Percentiles rank a stretch among this genome's conserved stretches.
Evolutionary conservation across 2,113 vertebrate species (phyloP).

Genomic region (Planiliza haematocheilus): DNA sequence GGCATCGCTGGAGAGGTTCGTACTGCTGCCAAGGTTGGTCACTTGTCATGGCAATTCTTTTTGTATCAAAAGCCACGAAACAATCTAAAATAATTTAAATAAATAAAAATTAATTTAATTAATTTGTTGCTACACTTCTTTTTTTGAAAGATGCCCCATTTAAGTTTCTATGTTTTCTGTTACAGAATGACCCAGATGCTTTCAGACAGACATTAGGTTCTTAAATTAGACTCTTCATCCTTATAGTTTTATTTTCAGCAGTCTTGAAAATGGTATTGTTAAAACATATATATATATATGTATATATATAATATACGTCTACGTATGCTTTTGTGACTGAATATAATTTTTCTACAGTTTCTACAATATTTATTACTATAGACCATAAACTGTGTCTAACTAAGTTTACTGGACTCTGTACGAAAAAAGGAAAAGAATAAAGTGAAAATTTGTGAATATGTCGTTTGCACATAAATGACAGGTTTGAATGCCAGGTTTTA

Average conservation of each 20-base stretch:
- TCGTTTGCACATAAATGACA: constrained; percentile 35
- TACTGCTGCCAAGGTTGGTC: constrained; percentile 85
- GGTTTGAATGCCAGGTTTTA: not conserved
- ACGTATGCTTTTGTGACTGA: too few relatives aligned
- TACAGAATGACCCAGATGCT: not conserved
- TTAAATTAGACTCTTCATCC: constrained; percentile 2
- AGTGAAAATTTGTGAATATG: constrained; percentile 22
- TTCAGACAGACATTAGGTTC: not conserved
- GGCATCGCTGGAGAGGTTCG: constrained; percentile 81
- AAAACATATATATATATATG: not conserved
- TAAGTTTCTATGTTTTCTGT: constrained; percentile 31
- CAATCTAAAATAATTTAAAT: constrained; percentile 35
- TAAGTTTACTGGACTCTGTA: constrained; percentile 2
- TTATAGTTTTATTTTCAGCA: not conserved
- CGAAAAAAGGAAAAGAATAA: not conserved
- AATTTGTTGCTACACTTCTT: constrained; percentile 82
- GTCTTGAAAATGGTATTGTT: constrained; percentile 5
- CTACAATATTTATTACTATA: not conserved
- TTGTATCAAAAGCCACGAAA: constrained; percentile 88
- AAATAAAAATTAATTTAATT: too few relatives aligned
- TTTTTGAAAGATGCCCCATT: constrained; percentile 68
- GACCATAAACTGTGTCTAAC: not conserved
- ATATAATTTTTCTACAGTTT: not conserved
- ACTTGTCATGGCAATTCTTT: constrained; percentile 86
- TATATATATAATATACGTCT: too few relatives aligned